Evolutionary conservation across 37 sponge, comb jelly and placozoan genomes (phyloP), one percentile per base, ranked within the genome.

Genomic region (Theonella swinhoei): DNA sequence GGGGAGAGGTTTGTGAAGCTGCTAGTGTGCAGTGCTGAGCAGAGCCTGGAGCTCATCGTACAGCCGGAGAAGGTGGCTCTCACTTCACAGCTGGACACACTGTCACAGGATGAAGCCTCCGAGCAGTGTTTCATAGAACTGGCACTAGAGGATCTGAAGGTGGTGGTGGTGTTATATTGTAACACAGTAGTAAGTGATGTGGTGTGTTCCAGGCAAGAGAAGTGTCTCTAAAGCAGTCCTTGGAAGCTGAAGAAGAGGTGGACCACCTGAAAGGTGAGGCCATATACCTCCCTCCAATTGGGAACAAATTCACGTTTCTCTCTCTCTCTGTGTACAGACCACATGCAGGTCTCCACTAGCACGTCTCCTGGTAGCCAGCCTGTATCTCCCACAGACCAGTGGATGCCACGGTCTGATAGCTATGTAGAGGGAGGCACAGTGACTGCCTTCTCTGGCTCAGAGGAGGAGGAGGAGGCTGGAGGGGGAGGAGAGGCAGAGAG

Each of bases 71-170:
- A 83, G 39, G 24, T 8, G 41, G 74, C 14, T 23, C 76, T 93
- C 20, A 24, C 63, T n/a, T 19, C 42, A n/a, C 90, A 89, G 67
- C 42, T 87, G 62, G 36, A 25, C 2, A 30, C 68, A 4, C 41
- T 93, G 34, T 63, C 62, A 9, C 25, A 41, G 17, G 91, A 86
- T 54, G 87, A 86, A 64, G 76, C 61, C 62, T 83, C 92, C 23
- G 92, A 91, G 42, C 61, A 78, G 58, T 83, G 88, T 47, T 91
- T 91, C 70, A 65, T 91, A 7, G 88, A 91, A 38, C 33, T 54
- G 65, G 88, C 88, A 28, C 76, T 91, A 29, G 88, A 83, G 66
- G 84, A 87, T 23, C 70, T 91, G 1, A 64, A 83, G 84, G 88
- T 86, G 14, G 1, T 75, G 19, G 7, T 78, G n/a, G n/a, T n/a